A percentile compares a stretch with the other conserved stretches of the same genome.
phyloP scores from a whole-genome alignment of 2,113 vertebrate genomes.

The Zingel zingel region DNA sequence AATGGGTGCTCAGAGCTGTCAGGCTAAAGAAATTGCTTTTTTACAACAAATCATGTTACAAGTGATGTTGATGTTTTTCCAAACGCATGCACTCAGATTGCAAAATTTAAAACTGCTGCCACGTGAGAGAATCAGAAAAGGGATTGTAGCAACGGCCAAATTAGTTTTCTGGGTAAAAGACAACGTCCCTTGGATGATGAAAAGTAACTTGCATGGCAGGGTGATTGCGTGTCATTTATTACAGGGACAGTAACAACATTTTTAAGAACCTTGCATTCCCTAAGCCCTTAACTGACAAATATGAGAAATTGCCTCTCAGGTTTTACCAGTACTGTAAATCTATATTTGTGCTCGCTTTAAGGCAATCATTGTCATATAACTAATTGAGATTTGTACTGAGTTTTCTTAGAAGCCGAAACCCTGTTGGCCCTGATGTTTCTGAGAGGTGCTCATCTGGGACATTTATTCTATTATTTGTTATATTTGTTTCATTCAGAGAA shows the following conservation, averaged over 20 bases:
- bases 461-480: slow-evolving; percentile 33
- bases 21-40: not conserved
- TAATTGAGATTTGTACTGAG: slow-evolving; percentile 34
- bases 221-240: slow-evolving; percentile 32
- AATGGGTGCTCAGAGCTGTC: slow-evolving; percentile 3
- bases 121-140: not conserved
- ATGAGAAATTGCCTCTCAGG: slow-evolving; percentile 33
- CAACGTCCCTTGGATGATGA: slow-evolving; percentile 10
- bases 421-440: slow-evolving; percentile 5
- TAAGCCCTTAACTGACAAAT: slow-evolving; percentile 23
- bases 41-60: not conserved
- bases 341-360: slow-evolving; percentile 43
- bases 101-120: slow-evolving; percentile 15
- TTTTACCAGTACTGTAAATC: slow-evolving; percentile 38
- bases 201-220: slow-evolving; percentile 10
- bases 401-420: slow-evolving; percentile 23
- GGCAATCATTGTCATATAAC: slow-evolving; percentile 38
- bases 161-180: slow-evolving; percentile 16
- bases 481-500: slow-evolving; percentile 21
- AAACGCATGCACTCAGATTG: slow-evolving; percentile 6
- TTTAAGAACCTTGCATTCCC: slow-evolving; percentile 32
- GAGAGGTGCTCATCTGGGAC: slow-evolving; percentile 32
- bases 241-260: slow-evolving; percentile 1
- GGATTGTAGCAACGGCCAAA: not conserved
- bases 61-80: slow-evolving; percentile 13